Percentiles rank a stretch among this genome's conserved stretches.
Evolutionary conservation across 2,797 vertebrate genomes (phyloP).

Genomic region (Sebastes cheni): DNA sequence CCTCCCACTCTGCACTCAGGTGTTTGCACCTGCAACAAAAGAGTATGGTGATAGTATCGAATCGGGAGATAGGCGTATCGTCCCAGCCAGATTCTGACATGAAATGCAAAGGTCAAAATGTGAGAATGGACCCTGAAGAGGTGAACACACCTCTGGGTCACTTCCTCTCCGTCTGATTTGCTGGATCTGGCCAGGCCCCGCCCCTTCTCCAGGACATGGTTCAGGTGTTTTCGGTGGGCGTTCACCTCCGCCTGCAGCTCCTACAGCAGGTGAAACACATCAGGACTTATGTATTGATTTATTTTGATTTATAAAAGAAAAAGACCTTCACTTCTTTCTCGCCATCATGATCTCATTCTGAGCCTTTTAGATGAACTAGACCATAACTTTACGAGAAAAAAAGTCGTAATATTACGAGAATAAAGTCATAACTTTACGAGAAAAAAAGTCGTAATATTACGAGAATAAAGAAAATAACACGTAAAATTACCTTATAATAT

Average conservation of each 20-base stretch:
- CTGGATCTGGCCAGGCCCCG: constrained; percentile 66
- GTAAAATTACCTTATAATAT: too few relatives aligned
- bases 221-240: constrained; percentile 83
- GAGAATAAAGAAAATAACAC: too few relatives aligned
- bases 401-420: too few relatives aligned
- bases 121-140: neutral
- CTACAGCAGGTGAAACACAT: constrained; percentile 59
- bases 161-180: constrained; percentile 74
- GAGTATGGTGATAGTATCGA: neutral
- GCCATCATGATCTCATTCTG: neutral
- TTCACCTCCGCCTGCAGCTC: constrained; percentile 86
- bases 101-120: neutral
- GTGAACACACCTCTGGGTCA: constrained; percentile 70
- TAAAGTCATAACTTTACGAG: too few relatives aligned
- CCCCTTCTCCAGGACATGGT: constrained; percentile 83
- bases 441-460: too few relatives aligned
- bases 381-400: too few relatives aligned
- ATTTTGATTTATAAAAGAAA: neutral
- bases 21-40: constrained; percentile 67
- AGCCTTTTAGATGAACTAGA: too few relatives aligned
- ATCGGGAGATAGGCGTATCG: too few relatives aligned
- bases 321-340: neutral
- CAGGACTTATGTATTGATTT: neutral
- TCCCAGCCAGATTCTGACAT: neutral
- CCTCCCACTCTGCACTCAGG: constrained; percentile 82